Evolutionary conservation across 2,888 invertebrate genomes (phyloP).

Genomic region (Cataglyphis cursor): DNA sequence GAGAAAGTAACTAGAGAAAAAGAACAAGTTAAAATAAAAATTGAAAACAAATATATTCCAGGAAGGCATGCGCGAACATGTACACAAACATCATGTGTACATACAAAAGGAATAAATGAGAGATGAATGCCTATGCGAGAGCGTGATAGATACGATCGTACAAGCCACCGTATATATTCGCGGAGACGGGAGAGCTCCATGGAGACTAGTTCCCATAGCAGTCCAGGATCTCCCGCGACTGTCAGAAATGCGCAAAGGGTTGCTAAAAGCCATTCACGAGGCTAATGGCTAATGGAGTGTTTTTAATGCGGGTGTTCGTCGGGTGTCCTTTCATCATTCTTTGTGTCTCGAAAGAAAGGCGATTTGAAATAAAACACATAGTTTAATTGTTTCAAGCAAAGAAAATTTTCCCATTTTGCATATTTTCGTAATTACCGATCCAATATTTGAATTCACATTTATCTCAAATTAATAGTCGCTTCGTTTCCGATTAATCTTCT

Average conservation of each 20-base stretch:
- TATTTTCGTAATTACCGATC: background rate
- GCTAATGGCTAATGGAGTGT: slow-evolving; percentile 77
- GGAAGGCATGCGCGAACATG: background rate
- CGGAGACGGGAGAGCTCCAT: slow-evolving; percentile 60
- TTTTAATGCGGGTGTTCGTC: slow-evolving; percentile 58
- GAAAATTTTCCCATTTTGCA: background rate
- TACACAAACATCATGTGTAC: background rate
- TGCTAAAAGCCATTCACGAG: slow-evolving; percentile 79
- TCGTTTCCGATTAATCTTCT: background rate
- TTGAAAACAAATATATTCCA: background rate
- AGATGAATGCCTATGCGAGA: background rate
- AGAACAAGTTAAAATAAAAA: background rate
- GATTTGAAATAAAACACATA: slow-evolving; percentile 30
- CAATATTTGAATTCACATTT: background rate
- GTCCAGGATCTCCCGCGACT: slow-evolving; percentile 70
- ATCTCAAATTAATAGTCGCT: background rate
- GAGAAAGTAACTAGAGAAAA: background rate
- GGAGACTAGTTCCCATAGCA: slow-evolving; percentile 71
- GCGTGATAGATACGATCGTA: slow-evolving; percentile 24
- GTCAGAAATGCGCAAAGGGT: slow-evolving; percentile 78
- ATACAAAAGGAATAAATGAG: slow-evolving; percentile 14
- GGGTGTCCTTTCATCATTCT: slow-evolving; percentile 32
- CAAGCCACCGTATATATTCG: slow-evolving; percentile 67
- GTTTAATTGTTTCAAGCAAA: slow-evolving; percentile 21
- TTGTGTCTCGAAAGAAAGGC: slow-evolving; percentile 49